A percentile compares a stretch with the other conserved stretches of the same genome.
These are phyloP conservation scores for Papilio gigon DNA, from an alignment of 2,888 invertebrate genomes.

Conservation along the genomic window DNA sequence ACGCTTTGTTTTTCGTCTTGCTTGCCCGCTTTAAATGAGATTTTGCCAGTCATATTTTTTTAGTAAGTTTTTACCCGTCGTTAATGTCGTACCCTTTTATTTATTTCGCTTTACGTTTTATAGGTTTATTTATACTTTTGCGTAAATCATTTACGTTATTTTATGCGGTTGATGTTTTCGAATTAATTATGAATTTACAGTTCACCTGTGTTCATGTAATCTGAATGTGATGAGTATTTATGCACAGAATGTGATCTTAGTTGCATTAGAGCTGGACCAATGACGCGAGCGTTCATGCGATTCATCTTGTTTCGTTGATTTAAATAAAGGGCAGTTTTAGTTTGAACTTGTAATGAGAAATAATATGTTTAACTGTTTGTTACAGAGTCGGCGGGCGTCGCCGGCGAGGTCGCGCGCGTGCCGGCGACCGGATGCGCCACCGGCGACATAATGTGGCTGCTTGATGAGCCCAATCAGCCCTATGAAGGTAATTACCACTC, in stretches of 20 bases:
- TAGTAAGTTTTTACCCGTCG: constrained; percentile 54
- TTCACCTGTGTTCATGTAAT: not conserved
- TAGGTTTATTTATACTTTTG: constrained; percentile 8
- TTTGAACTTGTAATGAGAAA: constrained; percentile 49
- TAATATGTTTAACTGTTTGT: constrained; percentile 51
- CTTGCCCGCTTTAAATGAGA: constrained; percentile 61
- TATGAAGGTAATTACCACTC: constrained; percentile 80
- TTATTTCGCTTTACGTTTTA: constrained; percentile 44
- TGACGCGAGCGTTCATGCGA: not conserved
- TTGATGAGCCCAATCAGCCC: constrained; percentile 85
- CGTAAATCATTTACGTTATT: not conserved
- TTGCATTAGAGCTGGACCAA: not conserved
- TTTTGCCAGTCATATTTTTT: constrained; percentile 54
- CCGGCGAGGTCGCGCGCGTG: constrained; percentile 76
- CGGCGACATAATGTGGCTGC: constrained; percentile 87
- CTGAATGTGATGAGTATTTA: not conserved
- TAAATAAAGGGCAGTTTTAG: not conserved
- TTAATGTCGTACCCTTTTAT: constrained; percentile 53
- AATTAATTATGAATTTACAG: not conserved
- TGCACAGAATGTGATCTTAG: not conserved
- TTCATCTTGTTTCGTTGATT: not conserved
- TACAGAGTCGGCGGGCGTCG: constrained; percentile 68
- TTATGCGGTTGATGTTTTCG: constrained; percentile 14
- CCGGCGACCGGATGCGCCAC: constrained; percentile 81
- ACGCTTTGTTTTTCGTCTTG: constrained; percentile 65